Evolutionary conservation across 1,140 invertebrate genomes (phyloP).

Genomic region (Drosophila arawakana): DNA sequence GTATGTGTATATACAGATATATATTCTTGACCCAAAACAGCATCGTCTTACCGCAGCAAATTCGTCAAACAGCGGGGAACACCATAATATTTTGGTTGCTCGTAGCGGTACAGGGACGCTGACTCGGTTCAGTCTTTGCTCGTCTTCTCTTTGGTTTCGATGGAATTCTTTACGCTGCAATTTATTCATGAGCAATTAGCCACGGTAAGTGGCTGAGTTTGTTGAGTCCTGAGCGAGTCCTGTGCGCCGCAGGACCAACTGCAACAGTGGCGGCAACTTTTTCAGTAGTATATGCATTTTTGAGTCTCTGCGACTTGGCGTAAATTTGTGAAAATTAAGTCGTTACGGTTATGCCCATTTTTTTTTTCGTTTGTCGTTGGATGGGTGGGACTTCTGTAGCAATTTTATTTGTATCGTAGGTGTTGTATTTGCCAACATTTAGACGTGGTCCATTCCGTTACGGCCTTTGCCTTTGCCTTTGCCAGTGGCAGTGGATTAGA

Average conservation of each 20-base stretch:
- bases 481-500: constrained; percentile 66
- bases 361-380: not conserved
- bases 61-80: constrained; percentile 77
- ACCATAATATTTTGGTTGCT: constrained; percentile 84
- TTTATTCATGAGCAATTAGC: constrained; percentile 78
- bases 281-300: constrained; percentile 1
- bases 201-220: constrained; percentile 71
- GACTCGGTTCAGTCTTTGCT: constrained; percentile 1
- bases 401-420: constrained; percentile 84
- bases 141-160: constrained; percentile 38
- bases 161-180: constrained; percentile 58
- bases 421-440: constrained; percentile 84
- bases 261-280: constrained; percentile 48
- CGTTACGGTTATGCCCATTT: constrained; percentile 69
- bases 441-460: constrained; percentile 26
- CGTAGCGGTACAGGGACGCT: not conserved
- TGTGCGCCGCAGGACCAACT: constrained; percentile 60
- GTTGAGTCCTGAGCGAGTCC: constrained; percentile 44
- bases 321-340: constrained; percentile 82
- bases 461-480: constrained; percentile 25
- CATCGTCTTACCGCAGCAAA: constrained; percentile 80
- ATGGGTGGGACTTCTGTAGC: constrained; percentile 80
- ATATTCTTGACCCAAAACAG: constrained; percentile 50
- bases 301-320: constrained; percentile 36
- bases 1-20: not conserved